Evolutionary conservation across 1,140 invertebrate genomes (phyloP).

Genomic region (Laupala kohalensis): DNA sequence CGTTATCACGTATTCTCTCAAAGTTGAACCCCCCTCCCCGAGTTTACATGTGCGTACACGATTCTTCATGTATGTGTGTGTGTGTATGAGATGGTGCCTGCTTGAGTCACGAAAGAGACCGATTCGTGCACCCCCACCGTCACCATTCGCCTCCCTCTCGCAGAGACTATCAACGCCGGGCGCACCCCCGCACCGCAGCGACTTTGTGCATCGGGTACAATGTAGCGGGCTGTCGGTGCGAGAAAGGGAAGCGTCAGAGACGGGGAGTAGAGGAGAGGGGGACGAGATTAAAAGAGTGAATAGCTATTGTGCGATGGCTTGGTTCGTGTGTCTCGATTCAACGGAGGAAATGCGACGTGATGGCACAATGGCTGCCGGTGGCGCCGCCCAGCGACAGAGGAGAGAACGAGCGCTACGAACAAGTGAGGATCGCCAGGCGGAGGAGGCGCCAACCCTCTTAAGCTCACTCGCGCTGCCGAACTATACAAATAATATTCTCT

Average conservation of each 20-base stretch:
- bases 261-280: background rate
- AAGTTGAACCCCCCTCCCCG: too few species aligned
- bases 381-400: constrained; percentile 7
- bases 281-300: constrained; percentile 17
- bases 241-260: background rate
- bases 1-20: too few species aligned
- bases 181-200: background rate
- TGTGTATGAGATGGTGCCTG: too few species aligned
- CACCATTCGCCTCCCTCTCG: background rate
- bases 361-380: background rate
- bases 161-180: constrained; percentile 6
- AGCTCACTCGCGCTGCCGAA: background rate
- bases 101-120: too few species aligned
- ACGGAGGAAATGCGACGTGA: constrained; percentile 7
- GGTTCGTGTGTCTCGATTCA: constrained; percentile 8
- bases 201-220: constrained; percentile 13
- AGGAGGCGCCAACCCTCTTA: background rate
- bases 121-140: background rate
- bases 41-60: too few species aligned
- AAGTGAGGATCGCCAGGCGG: constrained; percentile 5
- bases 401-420: background rate
- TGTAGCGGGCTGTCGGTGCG: constrained; percentile 6
- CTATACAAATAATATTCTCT: background rate
- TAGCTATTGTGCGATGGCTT: constrained; percentile 15
- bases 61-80: too few species aligned